Conservation (phyloP, 92 coral and sea anemone species). For the Parazoanthus darwini region DNA sequence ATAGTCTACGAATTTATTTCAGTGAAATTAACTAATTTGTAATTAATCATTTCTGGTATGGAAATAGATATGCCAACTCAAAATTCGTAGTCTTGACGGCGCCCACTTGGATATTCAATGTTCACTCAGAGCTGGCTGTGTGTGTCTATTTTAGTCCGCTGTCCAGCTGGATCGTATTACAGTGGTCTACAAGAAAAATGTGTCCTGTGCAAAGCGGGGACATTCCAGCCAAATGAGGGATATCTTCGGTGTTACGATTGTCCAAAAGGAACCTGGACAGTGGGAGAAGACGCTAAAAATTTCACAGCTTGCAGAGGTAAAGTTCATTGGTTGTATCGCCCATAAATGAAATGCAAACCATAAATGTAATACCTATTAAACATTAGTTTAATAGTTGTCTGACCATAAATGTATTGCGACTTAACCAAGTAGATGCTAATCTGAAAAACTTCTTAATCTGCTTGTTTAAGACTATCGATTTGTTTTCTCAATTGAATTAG, state of each 20-base stretch:
- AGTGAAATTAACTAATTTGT: no score
- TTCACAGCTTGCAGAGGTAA: conserved; percentile 93
- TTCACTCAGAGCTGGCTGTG: not conserved
- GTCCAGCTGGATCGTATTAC: conserved; percentile 87
- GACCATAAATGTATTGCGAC: no score
- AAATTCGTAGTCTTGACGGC: not conserved
- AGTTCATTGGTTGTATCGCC: not conserved
- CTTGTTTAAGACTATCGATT: not conserved
- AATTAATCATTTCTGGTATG: not conserved
- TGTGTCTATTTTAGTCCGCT: conserved; percentile 67
- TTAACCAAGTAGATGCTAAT: no score
- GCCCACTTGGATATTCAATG: not conserved
- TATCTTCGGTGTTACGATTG: conserved; percentile 78
- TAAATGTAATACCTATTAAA: no score
- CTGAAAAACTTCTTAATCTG: not conserved
- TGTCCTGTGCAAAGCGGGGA: conserved; percentile 76
- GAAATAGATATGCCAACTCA: no score
- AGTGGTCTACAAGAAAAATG: conserved; percentile 75
- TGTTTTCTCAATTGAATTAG: not conserved
- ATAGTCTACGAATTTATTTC: no score
- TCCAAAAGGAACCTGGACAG: conserved; percentile 82
- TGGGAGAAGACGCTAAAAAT: conserved; percentile 90
- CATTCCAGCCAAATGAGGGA: conserved; percentile 82
- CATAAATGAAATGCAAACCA: no score
- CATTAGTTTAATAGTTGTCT: no score